Evolutionary conservation across 2,797 vertebrate genomes (phyloP), one percentile per base, ranked within the genome.

Genomic region (Somateria mollissima): DNA sequence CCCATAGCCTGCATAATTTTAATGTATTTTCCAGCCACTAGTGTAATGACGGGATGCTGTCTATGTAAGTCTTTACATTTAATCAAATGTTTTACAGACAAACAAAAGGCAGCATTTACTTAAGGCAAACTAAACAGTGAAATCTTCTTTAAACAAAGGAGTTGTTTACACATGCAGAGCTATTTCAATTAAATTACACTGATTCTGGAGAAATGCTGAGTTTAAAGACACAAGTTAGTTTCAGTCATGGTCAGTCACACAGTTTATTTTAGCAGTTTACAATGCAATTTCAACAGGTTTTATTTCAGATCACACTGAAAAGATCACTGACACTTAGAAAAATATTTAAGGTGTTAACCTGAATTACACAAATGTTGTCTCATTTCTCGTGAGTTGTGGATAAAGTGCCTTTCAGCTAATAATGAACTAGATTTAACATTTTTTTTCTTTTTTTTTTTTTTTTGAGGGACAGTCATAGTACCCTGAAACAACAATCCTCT

Each of bases 141-240:
- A 98, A 98, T 98, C 98, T 98, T 98, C 97, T 98, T 98, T 98
- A 98, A 98, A 98, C 98, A 98, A 97, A 97, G 96, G 96, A 95
- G 79, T 96, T 96, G 98, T 98, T 98, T 98, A 98, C 98, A 98
- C 95, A 98, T 56, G 96, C 96, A 97, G 97, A 97, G 96, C 97
- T 96, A 97, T 98, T 98, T 98, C 97, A 98, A 98, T 98, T 98
- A 98, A 98, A 98, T 98, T 96, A 98, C 95, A 97, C 92, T 69
- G 96, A 98, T 98, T 98, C 97, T 86, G 82, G 92, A 97, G 96
- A 98, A 97, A 98, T 96, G 96, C 95, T 96, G 97, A 97, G 96
- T 96, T 97, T 97, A 96, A 96, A 98, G 97, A 96, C 94, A 84
- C 89, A 97, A 97, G 96, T 91, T 97, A 96, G 89, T 96, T 97